A percentile compares a stretch with the other conserved stretches of the same genome.
These are phyloP conservation scores for Lepidocolaptes lacrymiger DNA, from an alignment of 2,797 vertebrate species.

Conservation along the genomic window DNA sequence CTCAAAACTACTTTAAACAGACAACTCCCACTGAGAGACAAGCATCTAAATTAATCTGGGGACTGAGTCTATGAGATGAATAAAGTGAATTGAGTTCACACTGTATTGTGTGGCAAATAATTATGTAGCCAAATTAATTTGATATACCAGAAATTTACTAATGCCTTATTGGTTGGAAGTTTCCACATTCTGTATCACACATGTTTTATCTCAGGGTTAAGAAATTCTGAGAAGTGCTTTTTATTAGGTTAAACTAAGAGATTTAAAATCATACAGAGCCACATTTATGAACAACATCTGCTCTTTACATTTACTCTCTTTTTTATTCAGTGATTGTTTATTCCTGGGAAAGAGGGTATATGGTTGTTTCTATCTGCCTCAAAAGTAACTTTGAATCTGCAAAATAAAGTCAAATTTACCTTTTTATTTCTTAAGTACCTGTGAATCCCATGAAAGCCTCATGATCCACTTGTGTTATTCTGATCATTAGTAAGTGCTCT, in stretches of 20 bases:
- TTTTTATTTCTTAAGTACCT: background rate
- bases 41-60: conserved; percentile 8
- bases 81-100: conserved; percentile 10
- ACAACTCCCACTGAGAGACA: conserved; percentile 48
- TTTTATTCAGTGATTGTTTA: background rate
- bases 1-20: conserved; percentile 43
- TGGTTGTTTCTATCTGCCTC: background rate
- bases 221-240: conserved; percentile 49
- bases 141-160: background rate
- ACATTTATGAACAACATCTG: conserved; percentile 47
- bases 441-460: background rate
- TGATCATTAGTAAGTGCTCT: background rate
- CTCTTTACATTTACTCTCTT: background rate
- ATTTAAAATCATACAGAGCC: conserved; percentile 40
- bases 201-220: conserved; percentile 46
- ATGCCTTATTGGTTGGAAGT: background rate
- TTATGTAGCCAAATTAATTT: conserved; percentile 18
- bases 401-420: background rate
- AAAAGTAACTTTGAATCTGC: background rate
- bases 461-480: background rate
- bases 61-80: background rate
- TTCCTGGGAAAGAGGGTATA: background rate
- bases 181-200: conserved; percentile 2
- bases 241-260: conserved; percentile 39
- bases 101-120: background rate